phyloP scores from a whole-genome alignment of 2,113 vertebrate genomes.

The Thalassoma bifasciatum region DNA sequence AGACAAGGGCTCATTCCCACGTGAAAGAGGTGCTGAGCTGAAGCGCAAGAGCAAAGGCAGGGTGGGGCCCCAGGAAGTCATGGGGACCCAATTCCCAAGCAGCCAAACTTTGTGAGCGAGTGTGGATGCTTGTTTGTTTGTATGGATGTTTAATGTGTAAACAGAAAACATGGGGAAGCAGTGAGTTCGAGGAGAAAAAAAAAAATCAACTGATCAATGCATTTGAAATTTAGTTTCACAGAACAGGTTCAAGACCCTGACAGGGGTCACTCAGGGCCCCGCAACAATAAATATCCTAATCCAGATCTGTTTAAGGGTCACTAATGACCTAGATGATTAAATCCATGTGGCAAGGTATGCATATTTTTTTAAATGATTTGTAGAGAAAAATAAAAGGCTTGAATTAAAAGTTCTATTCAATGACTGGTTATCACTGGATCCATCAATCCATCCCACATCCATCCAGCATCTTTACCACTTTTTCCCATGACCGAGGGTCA shows the following conservation, averaged over 20 bases:
- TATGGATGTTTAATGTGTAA: constrained; percentile 23
- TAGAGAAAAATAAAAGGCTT: no score
- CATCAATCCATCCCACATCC: no score
- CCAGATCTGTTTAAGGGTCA: not conserved
- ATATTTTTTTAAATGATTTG: no score
- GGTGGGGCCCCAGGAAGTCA: constrained; percentile 83
- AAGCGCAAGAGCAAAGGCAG: constrained; percentile 87
- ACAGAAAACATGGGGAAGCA: constrained; percentile 27
- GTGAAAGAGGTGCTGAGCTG: constrained; percentile 93
- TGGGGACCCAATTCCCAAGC: constrained; percentile 89
- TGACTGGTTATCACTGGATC: no score
- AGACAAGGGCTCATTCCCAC: constrained; percentile 96
- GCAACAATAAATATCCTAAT: not conserved
- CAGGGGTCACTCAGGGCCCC: not conserved
- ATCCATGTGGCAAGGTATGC: not conserved
- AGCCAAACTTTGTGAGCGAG: constrained; percentile 48
- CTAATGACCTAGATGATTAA: not conserved
- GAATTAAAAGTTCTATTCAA: no score
- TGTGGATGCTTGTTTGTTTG: constrained; percentile 64
- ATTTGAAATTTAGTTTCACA: not conserved
- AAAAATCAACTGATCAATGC: not conserved
- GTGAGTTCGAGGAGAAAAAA: not conserved
- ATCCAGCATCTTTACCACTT: no score
- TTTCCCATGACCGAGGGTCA: no score
- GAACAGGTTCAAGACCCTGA: not conserved